Conservation (phyloP, 2,113 vertebrate genomes). For the Cariama cristata region DNA sequence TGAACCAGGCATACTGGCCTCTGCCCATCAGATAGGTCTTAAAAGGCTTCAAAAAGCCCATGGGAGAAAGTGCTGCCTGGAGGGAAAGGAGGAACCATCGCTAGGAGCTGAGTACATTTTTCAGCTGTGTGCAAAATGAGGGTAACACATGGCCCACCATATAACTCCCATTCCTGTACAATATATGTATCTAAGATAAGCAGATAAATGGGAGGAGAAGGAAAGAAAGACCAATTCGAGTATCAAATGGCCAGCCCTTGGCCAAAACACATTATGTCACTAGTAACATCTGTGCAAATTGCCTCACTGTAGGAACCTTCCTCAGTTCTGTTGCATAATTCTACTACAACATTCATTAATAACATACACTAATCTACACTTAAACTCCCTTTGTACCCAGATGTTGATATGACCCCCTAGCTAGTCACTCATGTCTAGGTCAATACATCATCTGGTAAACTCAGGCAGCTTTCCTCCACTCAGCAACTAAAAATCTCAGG, state of each 20-base stretch:
- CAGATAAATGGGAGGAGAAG: not conserved
- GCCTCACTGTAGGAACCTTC: not conserved
- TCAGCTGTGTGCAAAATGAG: not conserved
- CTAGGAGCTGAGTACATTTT: not conserved
- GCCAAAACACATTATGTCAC: not conserved
- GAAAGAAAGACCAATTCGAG: not conserved
- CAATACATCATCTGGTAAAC: not conserved
- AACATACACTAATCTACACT: not conserved
- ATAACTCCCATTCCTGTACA: not conserved
- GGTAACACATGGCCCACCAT: not conserved
- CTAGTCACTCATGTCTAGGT: not conserved
- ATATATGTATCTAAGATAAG: not conserved
- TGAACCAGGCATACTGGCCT: not conserved
- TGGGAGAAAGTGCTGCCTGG: not conserved
- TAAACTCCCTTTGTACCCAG: not conserved
- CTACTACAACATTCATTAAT: not conserved
- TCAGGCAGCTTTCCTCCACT: not conserved
- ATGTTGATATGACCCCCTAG: not conserved
- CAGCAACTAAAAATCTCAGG: not conserved
- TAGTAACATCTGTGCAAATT: not conserved
- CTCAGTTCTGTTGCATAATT: not conserved
- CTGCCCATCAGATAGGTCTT: not conserved
- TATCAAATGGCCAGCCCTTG: not conserved
- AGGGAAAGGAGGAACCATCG: not conserved
- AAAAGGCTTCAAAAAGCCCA: not conserved